These are phyloP conservation scores for Hipparchia semele DNA, from an alignment of 2,888 invertebrate species.

Conservation along the genomic window DNA sequence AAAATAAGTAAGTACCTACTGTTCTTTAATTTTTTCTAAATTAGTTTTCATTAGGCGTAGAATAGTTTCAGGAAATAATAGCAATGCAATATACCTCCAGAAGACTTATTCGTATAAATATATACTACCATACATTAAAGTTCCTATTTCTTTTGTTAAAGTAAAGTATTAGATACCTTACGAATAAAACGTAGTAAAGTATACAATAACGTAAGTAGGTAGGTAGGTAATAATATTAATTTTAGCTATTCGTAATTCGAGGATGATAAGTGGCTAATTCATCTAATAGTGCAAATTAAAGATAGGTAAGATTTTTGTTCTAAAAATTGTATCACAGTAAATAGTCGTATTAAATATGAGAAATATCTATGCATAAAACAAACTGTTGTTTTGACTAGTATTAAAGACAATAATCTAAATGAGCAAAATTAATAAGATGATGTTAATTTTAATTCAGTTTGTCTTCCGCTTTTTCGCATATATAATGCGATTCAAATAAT, in stretches of 20 bases:
- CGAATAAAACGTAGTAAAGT: not conserved
- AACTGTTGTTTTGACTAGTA: conserved; percentile 74
- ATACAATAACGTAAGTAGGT: not conserved
- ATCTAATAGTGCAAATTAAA: conserved; percentile 45
- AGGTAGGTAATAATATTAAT: not conserved
- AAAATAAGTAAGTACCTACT: not conserved
- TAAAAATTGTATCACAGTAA: conserved; percentile 71
- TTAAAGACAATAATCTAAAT: conserved; percentile 55
- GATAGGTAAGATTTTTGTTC: conserved; percentile 58
- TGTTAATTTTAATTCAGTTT: not conserved
- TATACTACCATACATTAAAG: not conserved
- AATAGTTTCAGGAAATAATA: not conserved
- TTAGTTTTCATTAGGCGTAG: not conserved
- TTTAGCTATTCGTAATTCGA: conserved; percentile 48
- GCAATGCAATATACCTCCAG: not conserved
- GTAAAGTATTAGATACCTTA: conserved; percentile 9
- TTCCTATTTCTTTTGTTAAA: not conserved
- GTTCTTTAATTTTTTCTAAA: not conserved
- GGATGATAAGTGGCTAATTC: conserved; percentile 75
- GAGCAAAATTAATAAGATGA: conserved; percentile 46
- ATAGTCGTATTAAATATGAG: conserved; percentile 59
- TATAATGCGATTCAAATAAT: too few species aligned
- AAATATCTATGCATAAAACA: conserved; percentile 49
- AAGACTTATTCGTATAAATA: not conserved
- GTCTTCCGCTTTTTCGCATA: too few species aligned